Evolutionary conservation across 2,888 invertebrate species (phyloP).

Genomic region (Rhagonycha fulva): DNA sequence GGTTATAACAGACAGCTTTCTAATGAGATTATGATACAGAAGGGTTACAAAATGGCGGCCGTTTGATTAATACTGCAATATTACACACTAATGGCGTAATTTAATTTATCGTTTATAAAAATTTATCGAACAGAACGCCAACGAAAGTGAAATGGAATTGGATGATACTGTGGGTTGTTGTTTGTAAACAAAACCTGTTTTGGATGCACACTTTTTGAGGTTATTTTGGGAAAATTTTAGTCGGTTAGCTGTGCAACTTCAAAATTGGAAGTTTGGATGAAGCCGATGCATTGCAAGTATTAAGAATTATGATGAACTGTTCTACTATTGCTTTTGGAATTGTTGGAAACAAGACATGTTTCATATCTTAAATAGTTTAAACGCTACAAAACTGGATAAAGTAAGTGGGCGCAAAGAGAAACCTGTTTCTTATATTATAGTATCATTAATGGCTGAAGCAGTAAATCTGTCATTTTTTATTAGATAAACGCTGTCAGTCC

Average conservation of each 20-base stretch:
- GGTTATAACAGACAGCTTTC: constrained; percentile 54
- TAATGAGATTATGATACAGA: constrained; percentile 57
- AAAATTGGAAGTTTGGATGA: neutral
- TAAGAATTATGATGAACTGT: neutral
- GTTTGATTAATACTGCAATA: constrained; percentile 42
- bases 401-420: constrained; percentile 36
- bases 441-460: constrained; percentile 36
- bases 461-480: constrained; percentile 38
- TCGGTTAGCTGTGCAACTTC: neutral
- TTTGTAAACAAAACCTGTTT: constrained; percentile 17
- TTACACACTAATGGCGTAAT: constrained; percentile 35
- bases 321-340: neutral
- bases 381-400: constrained; percentile 33
- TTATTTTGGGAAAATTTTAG: neutral
- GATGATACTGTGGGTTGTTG: constrained; percentile 2
- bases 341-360: constrained; percentile 14
- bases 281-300: neutral
- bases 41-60: constrained; percentile 55
- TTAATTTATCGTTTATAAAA: constrained; percentile 3
- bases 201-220: neutral
- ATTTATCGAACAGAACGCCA: neutral
- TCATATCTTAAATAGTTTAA: constrained; percentile 28
- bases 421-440: constrained; percentile 34
- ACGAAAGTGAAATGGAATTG: neutral
- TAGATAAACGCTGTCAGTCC: constrained; percentile 34